Evolutionary conservation across 2,888 invertebrate genomes (phyloP).

Genomic region (Ischnus inquisitorius): DNA sequence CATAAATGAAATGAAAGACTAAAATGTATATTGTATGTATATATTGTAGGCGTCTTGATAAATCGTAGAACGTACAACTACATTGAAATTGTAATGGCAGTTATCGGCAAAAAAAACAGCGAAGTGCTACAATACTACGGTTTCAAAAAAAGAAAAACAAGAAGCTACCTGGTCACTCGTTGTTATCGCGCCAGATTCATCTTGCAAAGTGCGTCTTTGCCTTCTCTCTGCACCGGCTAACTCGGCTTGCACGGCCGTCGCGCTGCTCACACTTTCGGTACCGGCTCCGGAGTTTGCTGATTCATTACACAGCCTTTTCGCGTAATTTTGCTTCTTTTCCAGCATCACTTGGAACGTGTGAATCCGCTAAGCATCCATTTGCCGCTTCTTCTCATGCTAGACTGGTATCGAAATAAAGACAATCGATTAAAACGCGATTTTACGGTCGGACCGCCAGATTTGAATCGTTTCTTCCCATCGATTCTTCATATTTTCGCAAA

Average conservation of each 20-base stretch:
- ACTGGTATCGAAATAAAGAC: not conserved
- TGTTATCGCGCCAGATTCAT: conserved; percentile 86
- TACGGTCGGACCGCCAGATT: not conserved
- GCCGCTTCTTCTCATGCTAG: conserved; percentile 94
- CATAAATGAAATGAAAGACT: conserved; percentile 12
- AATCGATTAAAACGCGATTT: conserved; percentile 19
- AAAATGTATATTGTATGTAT: not conserved
- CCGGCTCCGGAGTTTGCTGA: conserved; percentile 86
- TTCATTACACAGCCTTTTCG: conserved; percentile 92
- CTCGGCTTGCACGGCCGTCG: conserved; percentile 85
- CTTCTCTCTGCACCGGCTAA: conserved; percentile 88
- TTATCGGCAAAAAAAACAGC: conserved; percentile 46
- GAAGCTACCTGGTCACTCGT: conserved; percentile 80
- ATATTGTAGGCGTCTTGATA: not conserved
- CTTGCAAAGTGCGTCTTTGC: conserved; percentile 88
- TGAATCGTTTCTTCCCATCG: not conserved
- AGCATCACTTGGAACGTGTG: conserved; percentile 96
- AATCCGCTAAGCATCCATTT: conserved; percentile 93
- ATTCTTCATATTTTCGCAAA: no score
- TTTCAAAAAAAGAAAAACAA: not conserved
- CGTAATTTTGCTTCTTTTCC: conserved; percentile 93
- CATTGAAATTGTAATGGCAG: conserved; percentile 2
- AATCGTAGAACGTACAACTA: not conserved
- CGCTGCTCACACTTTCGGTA: conserved; percentile 83
- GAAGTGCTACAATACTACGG: conserved; percentile 54